phyloP scores from a whole-genome alignment of 2,113 vertebrate species.

The Pyrgilauda ruficollis region DNA sequence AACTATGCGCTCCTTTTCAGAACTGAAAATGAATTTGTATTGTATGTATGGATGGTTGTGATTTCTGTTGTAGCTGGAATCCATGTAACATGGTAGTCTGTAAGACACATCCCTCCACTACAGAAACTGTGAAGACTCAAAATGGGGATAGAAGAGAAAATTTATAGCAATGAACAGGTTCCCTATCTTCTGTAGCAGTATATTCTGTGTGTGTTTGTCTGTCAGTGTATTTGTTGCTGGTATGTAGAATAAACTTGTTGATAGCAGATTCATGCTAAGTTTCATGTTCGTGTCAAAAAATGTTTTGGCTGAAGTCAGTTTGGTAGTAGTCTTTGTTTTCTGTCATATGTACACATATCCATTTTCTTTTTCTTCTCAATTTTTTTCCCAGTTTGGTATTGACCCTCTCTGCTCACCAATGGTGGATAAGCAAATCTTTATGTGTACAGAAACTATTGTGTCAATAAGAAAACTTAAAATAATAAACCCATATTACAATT shows the following conservation, averaged over 20 bases:
- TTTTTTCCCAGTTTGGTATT: not conserved
- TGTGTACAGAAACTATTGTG: constrained; percentile 30
- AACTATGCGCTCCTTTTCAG: not conserved
- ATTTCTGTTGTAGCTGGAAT: not conserved
- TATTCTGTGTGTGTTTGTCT: not conserved
- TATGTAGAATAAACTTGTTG: not conserved
- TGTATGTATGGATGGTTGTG: not conserved
- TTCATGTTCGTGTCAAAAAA: constrained; percentile 59
- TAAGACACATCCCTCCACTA: not conserved
- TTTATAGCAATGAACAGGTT: not conserved
- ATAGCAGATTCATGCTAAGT: constrained; percentile 24
- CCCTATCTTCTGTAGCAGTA: not conserved
- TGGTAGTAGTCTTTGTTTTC: constrained; percentile 16
- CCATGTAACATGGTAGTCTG: not conserved
- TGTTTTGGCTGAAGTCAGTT: constrained; percentile 50
- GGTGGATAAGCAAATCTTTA: constrained; percentile 28
- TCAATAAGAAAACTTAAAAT: constrained; percentile 34
- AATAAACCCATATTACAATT: constrained; percentile 46
- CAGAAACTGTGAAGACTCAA: not conserved
- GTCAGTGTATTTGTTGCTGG: not conserved
- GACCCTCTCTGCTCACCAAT: constrained; percentile 26
- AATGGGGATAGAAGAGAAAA: not conserved
- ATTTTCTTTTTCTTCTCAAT: not conserved
- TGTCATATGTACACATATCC: not conserved
- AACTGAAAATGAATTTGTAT: not conserved